phyloP scores from a whole-genome alignment of 2,797 vertebrate genomes.

The Gymnothorax reevesii region DNA sequence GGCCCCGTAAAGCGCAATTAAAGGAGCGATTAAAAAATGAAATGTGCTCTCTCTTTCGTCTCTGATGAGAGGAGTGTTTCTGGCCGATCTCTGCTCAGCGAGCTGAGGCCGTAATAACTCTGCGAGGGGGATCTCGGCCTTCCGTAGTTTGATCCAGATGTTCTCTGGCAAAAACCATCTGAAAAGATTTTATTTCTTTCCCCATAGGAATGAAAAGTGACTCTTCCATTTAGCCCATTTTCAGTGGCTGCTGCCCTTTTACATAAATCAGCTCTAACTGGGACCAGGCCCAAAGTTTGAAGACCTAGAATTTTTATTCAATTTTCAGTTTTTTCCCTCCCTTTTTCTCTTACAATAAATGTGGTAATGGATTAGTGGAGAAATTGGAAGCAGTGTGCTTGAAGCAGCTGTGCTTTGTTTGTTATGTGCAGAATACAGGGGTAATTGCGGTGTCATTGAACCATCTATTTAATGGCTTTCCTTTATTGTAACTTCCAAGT shows the following conservation, averaged over 20 bases:
- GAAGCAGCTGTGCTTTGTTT: constrained; percentile 3
- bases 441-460: not conserved
- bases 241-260: constrained; percentile 55
- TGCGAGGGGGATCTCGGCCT: constrained; percentile 52
- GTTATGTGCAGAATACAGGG: not conserved
- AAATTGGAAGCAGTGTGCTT: constrained; percentile 12
- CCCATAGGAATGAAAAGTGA: constrained; percentile 57
- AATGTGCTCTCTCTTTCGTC: not conserved
- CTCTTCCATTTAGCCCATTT: constrained; percentile 51
- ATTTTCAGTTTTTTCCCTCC: constrained; percentile 26
- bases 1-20: constrained; percentile 10
- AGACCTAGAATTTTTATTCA: constrained; percentile 41
- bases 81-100: constrained; percentile 33
- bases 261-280: constrained; percentile 51
- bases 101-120: constrained; percentile 52
- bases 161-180: constrained; percentile 60
- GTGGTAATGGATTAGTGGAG: constrained; percentile 15
- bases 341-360: not conserved
- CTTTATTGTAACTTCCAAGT: not conserved
- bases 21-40: constrained; percentile 7
- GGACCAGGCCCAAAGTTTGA: constrained; percentile 25
- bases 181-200: constrained; percentile 64
- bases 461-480: not conserved
- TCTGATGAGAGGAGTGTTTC: constrained; percentile 26
- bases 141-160: constrained; percentile 58